Percentiles rank a stretch among this genome's conserved stretches.
Conservation (phyloP, 1,140 invertebrate genomes). For the Drosophila nebulosa region DNA sequence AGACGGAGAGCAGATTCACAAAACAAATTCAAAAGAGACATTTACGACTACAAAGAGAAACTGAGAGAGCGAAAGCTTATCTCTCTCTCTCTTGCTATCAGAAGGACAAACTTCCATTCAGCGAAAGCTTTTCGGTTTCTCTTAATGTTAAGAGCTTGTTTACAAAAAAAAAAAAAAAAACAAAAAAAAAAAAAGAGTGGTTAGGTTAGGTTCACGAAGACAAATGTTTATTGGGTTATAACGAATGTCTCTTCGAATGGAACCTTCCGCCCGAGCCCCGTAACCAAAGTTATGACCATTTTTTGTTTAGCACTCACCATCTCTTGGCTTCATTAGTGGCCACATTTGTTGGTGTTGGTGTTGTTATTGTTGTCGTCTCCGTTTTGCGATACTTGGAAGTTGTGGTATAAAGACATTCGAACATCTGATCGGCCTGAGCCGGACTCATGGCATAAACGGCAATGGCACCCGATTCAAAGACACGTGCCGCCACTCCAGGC, state of each 20-base stretch:
- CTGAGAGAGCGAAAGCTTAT: constrained; percentile 19
- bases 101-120: constrained; percentile 45
- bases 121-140: constrained; percentile 15
- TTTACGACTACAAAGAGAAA: neutral
- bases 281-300: no score
- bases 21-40: neutral
- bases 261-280: neutral
- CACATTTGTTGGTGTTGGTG: no score
- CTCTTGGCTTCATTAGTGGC: neutral
- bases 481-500: constrained; percentile 29
- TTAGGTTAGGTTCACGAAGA: neutral
- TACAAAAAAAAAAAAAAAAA: neutral
- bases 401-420: constrained; percentile 26
- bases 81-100: neutral
- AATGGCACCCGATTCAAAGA: constrained; percentile 27
- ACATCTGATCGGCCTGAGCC: constrained; percentile 26
- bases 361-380: no score
- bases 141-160: neutral
- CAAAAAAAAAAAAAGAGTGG: neutral
- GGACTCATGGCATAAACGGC: constrained; percentile 35
- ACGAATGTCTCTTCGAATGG: neutral
- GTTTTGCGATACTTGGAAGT: constrained; percentile 31
- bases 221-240: constrained; percentile 23
- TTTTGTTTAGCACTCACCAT: no score
- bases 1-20: neutral